Percentiles rank a stretch among this genome's conserved stretches.
These are phyloP conservation scores for Eugnorisma glareosa DNA, from an alignment of 2,888 invertebrate genomes.

Conservation along the genomic window DNA sequence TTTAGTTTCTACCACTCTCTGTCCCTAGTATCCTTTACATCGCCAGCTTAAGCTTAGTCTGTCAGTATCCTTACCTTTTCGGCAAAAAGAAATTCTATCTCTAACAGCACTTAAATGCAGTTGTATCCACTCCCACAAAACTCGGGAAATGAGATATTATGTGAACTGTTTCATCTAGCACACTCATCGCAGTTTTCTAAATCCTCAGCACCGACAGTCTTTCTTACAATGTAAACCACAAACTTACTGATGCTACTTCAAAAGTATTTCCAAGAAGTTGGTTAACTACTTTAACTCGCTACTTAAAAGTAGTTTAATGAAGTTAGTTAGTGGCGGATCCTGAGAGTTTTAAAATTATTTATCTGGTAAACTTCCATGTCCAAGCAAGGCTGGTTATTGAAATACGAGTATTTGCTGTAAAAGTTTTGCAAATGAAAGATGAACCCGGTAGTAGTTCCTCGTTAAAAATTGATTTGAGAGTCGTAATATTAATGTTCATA, in stretches of 20 bases:
- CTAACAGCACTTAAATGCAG: background rate
- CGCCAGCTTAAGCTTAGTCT: background rate
- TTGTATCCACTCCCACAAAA: background rate
- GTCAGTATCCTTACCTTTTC: background rate
- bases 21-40: background rate
- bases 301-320: conserved; percentile 39
- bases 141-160: background rate
- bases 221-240: conserved; percentile 7
- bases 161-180: background rate
- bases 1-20: background rate
- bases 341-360: conserved; percentile 27
- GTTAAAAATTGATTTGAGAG: background rate
- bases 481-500: background rate
- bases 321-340: conserved; percentile 28
- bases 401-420: background rate
- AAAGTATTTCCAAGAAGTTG: conserved; percentile 28
- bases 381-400: conserved; percentile 13
- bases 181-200: background rate
- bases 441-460: background rate
- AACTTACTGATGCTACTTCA: conserved; percentile 20
- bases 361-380: conserved; percentile 6
- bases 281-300: conserved; percentile 16
- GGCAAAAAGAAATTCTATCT: background rate
- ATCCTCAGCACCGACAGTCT: background rate
- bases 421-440: background rate